phyloP scores from a whole-genome alignment of 2,797 vertebrate genomes.

The Halcyon smyrnensis region DNA sequence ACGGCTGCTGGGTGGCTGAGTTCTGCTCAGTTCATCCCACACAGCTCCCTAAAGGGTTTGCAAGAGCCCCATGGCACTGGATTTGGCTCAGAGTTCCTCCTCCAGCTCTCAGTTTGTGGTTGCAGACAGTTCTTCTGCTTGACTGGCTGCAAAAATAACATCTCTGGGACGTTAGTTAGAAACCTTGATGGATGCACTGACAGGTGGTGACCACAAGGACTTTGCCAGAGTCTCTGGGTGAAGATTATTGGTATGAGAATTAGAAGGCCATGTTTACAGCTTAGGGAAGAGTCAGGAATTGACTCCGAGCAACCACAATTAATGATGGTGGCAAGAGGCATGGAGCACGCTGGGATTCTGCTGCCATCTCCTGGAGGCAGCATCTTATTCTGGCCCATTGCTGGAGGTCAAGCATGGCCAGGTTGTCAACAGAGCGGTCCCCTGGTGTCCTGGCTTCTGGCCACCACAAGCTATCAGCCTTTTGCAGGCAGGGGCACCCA shows the following conservation, averaged over 20 bases:
- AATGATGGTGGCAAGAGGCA: neutral
- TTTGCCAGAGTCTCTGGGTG: neutral
- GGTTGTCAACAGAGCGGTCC: neutral
- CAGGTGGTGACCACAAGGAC: neutral
- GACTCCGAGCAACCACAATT: neutral
- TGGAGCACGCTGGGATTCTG: neutral
- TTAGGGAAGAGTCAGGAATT: neutral
- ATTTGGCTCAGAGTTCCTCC: neutral
- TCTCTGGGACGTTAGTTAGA: neutral
- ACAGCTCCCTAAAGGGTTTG: neutral
- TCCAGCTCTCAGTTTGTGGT: neutral
- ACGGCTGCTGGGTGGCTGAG: accelerated
- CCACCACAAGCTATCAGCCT: too few species aligned
- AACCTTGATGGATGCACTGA: neutral
- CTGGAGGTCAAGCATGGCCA: neutral
- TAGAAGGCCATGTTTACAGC: neutral
- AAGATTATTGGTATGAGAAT: neutral
- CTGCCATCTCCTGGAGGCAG: constrained; percentile 42
- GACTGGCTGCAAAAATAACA: neutral
- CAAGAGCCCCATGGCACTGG: neutral
- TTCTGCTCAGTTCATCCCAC: neutral
- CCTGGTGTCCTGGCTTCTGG: neutral
- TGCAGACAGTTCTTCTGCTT: neutral
- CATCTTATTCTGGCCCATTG: neutral
- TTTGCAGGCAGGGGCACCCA: accelerated